These are phyloP conservation scores for Saguinus imperator DNA, from an alignment of 2,113 vertebrate species.

Conservation along the genomic window DNA sequence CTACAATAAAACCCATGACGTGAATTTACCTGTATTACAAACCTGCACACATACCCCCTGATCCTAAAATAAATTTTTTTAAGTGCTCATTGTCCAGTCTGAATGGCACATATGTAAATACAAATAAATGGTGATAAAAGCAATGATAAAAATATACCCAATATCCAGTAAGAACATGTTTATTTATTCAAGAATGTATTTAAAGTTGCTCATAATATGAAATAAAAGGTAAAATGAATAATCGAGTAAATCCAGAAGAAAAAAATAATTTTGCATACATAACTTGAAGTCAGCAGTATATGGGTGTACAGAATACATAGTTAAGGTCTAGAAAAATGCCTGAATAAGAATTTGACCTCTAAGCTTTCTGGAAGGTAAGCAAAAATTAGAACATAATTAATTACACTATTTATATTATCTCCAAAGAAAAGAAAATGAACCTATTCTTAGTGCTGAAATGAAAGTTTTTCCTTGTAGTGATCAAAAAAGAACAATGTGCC, in stretches of 20 bases:
- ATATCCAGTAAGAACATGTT: background rate
- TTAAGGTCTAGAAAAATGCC: background rate
- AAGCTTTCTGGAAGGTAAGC: background rate
- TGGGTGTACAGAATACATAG: background rate
- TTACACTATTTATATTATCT: background rate
- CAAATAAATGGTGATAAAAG: background rate
- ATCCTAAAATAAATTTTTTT: background rate
- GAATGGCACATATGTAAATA: background rate
- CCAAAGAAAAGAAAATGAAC: background rate
- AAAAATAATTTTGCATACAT: background rate
- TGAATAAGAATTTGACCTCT: background rate
- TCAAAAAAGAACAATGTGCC: background rate
- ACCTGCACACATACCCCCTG: too few species aligned
- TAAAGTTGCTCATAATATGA: background rate
- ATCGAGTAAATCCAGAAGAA: background rate
- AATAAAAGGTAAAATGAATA: slow-evolving; percentile 28
- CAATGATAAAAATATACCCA: background rate
- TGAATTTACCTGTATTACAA: too few species aligned
- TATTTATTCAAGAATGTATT: background rate
- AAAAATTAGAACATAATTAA: background rate
- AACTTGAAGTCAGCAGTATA: slow-evolving; percentile 5
- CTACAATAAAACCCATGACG: too few species aligned
- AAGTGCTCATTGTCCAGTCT: background rate
- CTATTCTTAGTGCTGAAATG: background rate
- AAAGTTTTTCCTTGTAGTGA: background rate